Conservation (phyloP, 2,888 invertebrate species). For the Conistra vaccinii region DNA sequence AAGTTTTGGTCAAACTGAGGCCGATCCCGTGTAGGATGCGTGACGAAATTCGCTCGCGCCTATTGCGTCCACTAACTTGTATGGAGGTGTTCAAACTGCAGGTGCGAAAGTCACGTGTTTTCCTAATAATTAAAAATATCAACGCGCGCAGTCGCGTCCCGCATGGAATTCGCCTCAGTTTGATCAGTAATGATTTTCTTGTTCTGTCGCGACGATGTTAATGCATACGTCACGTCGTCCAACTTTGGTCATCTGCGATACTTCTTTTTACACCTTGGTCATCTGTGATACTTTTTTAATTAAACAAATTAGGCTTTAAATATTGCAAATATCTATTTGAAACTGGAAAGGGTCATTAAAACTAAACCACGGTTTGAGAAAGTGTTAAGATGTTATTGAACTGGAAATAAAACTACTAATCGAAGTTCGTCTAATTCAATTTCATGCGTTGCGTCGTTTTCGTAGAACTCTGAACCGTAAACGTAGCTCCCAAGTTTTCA, state of each 20-base stretch:
- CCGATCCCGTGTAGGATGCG: neutral
- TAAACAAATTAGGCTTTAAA: neutral
- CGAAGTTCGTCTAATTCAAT: neutral
- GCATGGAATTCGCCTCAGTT: neutral
- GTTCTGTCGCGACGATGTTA: neutral
- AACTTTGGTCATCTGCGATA: neutral
- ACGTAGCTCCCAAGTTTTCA: neutral
- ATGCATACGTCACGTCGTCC: neutral
- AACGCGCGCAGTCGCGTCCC: neutral
- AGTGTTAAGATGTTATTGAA: neutral
- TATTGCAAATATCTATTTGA: neutral
- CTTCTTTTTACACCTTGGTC: no score
- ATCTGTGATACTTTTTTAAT: no score
- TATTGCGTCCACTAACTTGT: neutral
- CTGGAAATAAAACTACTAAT: neutral
- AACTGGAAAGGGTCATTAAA: neutral
- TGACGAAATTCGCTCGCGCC: neutral
- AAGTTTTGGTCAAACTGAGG: neutral
- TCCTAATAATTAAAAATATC: neutral
- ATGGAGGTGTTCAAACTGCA: neutral
- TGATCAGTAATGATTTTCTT: neutral
- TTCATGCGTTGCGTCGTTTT: neutral
- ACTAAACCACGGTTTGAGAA: neutral
- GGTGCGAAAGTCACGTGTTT: neutral
- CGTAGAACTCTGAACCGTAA: neutral